Evolutionary conservation across 2,888 invertebrate species (phyloP).

Genomic region (Diaprepes abbreviatus): DNA sequence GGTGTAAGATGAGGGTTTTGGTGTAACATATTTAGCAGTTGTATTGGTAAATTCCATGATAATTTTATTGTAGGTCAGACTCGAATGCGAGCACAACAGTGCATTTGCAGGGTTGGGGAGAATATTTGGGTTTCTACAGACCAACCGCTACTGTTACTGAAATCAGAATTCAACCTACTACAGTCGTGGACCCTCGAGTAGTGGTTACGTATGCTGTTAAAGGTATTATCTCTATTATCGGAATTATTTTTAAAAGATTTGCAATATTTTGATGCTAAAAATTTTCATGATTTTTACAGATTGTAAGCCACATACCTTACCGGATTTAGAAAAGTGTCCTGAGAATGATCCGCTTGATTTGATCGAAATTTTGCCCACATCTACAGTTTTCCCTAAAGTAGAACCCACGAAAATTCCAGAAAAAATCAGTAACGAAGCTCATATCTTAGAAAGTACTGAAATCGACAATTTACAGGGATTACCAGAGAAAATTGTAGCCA

Average conservation of each 20-base stretch:
- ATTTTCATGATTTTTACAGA: conserved; percentile 30
- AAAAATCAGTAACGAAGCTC: not conserved
- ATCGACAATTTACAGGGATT: not conserved
- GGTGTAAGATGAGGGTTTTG: no score
- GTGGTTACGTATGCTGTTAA: conserved; percentile 44
- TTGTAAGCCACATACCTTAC: conserved; percentile 42
- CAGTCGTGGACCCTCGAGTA: conserved; percentile 35
- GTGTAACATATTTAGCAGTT: no score
- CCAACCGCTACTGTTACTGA: conserved; percentile 41
- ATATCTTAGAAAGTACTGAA: not conserved
- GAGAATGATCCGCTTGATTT: conserved; percentile 24
- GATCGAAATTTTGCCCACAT: conserved; percentile 25
- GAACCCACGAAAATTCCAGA: conserved; percentile 28
- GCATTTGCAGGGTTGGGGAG: conserved; percentile 39
- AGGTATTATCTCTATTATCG: conserved; percentile 24
- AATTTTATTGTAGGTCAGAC: no score
- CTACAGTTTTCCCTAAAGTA: not conserved
- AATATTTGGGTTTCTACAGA: conserved; percentile 38
- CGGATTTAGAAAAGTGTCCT: conserved; percentile 33
- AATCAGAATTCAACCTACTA: conserved; percentile 35
- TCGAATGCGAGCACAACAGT: not conserved
- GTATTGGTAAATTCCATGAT: no score
- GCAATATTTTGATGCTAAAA: not conserved
- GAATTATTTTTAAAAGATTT: not conserved
- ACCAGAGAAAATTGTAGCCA: not conserved